Conservation (phyloP, 2,113 vertebrate genomes). For the Scalopus aquaticus region DNA sequence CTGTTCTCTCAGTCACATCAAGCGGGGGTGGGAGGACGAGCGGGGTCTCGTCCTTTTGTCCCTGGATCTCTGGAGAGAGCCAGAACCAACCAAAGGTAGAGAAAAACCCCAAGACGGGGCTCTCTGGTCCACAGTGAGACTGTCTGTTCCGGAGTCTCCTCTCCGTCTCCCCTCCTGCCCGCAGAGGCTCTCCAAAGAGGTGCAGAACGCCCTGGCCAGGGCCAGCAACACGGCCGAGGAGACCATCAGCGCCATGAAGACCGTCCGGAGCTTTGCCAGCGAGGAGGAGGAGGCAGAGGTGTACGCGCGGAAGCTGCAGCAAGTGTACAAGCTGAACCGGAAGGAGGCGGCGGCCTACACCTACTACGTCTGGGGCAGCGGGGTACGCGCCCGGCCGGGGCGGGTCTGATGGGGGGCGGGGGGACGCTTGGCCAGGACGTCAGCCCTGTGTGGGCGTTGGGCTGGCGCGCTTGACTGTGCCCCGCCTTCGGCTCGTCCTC, state of each 20-base stretch:
- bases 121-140: accelerated
- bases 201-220: conserved; percentile 93
- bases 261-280: conserved; percentile 95
- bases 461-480: too few relatives aligned
- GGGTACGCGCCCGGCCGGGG: conserved; percentile 85
- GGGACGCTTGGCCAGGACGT: not conserved
- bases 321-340: conserved; percentile 93
- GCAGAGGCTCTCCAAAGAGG: conserved; percentile 94
- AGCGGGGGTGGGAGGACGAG: not conserved
- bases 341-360: conserved; percentile 94
- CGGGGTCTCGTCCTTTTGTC: not conserved
- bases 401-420: not conserved
- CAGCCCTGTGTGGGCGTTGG: not conserved
- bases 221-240: conserved; percentile 96
- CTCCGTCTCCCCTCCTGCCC: not conserved
- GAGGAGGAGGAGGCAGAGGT: conserved; percentile 90
- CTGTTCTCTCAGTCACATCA: not conserved
- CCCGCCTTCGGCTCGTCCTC: not conserved
- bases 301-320: conserved; percentile 89
- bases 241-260: conserved; percentile 95
- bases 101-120: not conserved
- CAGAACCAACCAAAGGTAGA: accelerated
- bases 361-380: conserved; percentile 94
- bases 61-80: not conserved
- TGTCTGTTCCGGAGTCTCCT: not conserved